phyloP scores from a whole-genome alignment of 2,113 vertebrate genomes.

The Tenrec ecaudatus region DNA sequence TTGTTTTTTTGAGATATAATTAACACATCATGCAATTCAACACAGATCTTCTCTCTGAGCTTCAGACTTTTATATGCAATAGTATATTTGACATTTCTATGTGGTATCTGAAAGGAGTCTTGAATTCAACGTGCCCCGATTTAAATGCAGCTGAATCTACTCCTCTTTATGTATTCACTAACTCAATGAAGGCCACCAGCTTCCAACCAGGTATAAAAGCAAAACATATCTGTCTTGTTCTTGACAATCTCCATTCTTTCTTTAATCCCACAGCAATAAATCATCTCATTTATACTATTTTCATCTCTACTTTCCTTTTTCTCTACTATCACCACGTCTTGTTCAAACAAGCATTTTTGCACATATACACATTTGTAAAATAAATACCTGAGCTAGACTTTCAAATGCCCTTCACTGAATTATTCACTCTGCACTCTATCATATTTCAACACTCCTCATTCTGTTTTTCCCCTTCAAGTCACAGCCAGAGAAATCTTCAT shows the following conservation, averaged over 20 bases:
- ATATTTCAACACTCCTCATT: background rate
- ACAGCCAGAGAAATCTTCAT: background rate
- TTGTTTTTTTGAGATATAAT: too few relatives aligned
- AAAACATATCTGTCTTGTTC: background rate
- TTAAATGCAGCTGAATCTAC: slow-evolving; percentile 43
- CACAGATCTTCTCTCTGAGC: background rate
- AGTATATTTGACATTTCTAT: slow-evolving; percentile 14
- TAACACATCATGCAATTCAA: background rate
- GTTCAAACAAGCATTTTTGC: background rate
- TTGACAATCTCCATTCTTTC: background rate
- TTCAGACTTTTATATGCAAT: background rate
- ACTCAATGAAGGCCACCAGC: background rate
- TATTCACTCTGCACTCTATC: background rate
- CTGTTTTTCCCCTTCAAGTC: background rate
- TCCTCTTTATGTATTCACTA: background rate
- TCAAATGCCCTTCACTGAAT: background rate
- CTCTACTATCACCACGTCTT: background rate
- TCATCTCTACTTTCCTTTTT: background rate
- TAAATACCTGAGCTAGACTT: background rate
- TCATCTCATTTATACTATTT: background rate
- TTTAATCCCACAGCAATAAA: background rate
- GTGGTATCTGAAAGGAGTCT: slow-evolving; percentile 1
- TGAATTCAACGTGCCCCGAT: slow-evolving; percentile 37
- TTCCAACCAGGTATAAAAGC: background rate
- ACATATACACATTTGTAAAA: too few relatives aligned